Evolutionary conservation across 2,113 vertebrate genomes (phyloP), one percentile per base, ranked within the genome.

Genomic region (Choloepus hoffmanni): DNA sequence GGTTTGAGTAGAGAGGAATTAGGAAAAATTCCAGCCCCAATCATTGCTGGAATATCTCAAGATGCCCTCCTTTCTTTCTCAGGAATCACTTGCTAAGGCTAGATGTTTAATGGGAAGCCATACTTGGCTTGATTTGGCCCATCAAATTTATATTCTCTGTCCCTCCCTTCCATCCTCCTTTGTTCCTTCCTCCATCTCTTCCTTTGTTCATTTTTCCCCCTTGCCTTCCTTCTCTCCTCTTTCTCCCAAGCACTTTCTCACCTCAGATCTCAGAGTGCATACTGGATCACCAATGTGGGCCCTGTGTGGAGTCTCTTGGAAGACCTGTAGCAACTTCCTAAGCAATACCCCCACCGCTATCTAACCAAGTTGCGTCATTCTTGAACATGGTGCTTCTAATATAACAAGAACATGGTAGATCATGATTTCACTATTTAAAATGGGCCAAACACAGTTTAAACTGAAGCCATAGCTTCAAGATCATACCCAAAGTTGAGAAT

Each of bases 31-130:
- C 89, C 70, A 94, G 58, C 33, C 43, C 13, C 12, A 1, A 45
- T 60, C 50, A 81, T 95, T 50, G 19, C 62, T 92, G 28, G 90
- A 88, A 95, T 82, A 79, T 30, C 36, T 62, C 53, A 90, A 85
- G 14, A 1, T 15, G 36, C 2, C n/a, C 18, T 90, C 88, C 26
- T 50, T 82, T 36, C 50, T 26, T 89, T 85, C 28, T 89, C 10
- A 45, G 33, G 67, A 19, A 33, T 13, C 21, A 2, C 4, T 50
- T 82, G 76, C 90, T 62, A 94, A 97, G 24, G 50, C 8, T 12
- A 50, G 16, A 24, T 10, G 58, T 65, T 76, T 33, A 81, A 43
- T 50, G 7, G 14, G 45, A 85, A 63, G 23, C 14, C 40, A 67
- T 7, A 15, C 18, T 50, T 43, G 58, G 58, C n/a, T 50, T 18